phyloP scores from a whole-genome alignment of 2,797 vertebrate genomes.

The Tadarida brasiliensis region DNA sequence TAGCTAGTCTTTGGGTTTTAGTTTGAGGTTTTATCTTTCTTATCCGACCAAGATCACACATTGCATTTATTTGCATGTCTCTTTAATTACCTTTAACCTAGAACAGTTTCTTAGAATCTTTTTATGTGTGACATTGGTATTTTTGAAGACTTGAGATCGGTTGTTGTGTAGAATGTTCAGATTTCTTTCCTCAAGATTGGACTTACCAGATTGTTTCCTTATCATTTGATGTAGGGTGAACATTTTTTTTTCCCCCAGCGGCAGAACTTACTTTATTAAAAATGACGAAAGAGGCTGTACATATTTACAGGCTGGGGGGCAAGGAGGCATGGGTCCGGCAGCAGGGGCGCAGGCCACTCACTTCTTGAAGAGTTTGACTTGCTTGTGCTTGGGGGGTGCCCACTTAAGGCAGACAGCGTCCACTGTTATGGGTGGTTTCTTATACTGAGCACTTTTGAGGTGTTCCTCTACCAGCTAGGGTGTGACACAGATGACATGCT shows the following conservation, averaged over 20 bases:
- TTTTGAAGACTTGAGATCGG: conserved; percentile 27
- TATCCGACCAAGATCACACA: background rate
- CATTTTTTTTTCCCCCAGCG: conserved; percentile 29
- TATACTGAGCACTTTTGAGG: conserved; percentile 97
- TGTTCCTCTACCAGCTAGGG: conserved; percentile 98
- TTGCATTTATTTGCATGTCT: background rate
- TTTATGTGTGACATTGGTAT: background rate
- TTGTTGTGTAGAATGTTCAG: background rate
- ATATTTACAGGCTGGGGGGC: conserved; percentile 74
- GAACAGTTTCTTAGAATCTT: background rate
- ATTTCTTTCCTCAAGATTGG: background rate
- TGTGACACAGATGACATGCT: conserved; percentile 98
- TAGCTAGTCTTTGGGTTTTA: background rate
- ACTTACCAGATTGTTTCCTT: background rate
- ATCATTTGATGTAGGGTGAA: background rate
- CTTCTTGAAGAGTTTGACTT: conserved; percentile 95
- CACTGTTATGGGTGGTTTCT: conserved; percentile 98
- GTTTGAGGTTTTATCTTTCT: background rate
- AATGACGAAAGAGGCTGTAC: conserved; percentile 70
- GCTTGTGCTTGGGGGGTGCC: conserved; percentile 96
- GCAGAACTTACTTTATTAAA: conserved; percentile 80
- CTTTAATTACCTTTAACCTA: conserved; percentile 27
- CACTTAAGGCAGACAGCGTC: conserved; percentile 96
- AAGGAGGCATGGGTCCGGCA: background rate
- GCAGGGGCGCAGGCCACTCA: conserved; percentile 82